A percentile compares a stretch with the other conserved stretches of the same genome.
Conservation (phyloP, 2,888 invertebrate species). For the Cataglyphis altisquamis region DNA sequence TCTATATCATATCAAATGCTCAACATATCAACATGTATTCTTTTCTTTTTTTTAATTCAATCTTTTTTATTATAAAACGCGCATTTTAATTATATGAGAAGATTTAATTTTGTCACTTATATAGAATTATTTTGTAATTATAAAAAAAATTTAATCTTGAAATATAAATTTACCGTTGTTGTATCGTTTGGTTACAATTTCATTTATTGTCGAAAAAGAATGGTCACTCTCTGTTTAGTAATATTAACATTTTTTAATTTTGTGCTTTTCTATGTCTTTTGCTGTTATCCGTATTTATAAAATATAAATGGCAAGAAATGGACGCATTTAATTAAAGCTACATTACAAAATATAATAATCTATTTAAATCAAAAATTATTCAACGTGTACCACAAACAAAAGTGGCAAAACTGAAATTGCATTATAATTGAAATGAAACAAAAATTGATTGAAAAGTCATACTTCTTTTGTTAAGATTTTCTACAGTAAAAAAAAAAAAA, state of each 20-base stretch:
- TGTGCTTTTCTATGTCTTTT: not conserved
- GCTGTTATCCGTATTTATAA: not conserved
- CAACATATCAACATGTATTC: conserved; percentile 6
- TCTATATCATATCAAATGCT: conserved; percentile 23
- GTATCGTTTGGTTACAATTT: not conserved
- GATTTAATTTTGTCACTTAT: not conserved
- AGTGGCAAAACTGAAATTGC: not conserved
- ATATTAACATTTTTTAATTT: conserved; percentile 7
- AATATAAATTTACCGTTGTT: not conserved
- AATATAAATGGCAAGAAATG: not conserved
- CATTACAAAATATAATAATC: not conserved
- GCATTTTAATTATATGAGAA: not conserved
- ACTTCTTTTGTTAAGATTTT: not conserved
- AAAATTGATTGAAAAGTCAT: not conserved
- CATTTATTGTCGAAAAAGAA: conserved; percentile 5
- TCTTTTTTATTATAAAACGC: conserved; percentile 3
- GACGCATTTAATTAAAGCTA: not conserved
- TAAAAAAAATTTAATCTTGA: conserved; percentile 2
- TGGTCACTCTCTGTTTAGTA: not conserved
- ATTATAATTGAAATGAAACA: not conserved
- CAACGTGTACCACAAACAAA: not conserved
- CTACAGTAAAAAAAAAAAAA: too few species aligned
- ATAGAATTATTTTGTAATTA: not conserved
- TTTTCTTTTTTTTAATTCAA: conserved; percentile 7
- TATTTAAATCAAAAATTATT: not conserved